Evolutionary conservation across 92 coral and sea anemone genomes (phyloP), one percentile per base, ranked within the genome.

Genomic region (Anthopleura xanthogrammica): DNA sequence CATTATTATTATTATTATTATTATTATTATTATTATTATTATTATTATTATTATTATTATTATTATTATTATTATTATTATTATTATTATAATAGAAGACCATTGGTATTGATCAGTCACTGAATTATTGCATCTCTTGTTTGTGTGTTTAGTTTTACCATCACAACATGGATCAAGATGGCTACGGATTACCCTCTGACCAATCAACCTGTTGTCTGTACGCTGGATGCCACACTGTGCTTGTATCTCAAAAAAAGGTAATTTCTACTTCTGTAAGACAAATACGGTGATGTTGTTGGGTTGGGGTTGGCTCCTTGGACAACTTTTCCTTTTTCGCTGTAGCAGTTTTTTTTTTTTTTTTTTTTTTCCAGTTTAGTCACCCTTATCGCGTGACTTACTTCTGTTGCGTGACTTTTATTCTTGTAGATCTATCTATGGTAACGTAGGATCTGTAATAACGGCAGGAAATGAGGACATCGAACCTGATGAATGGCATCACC

Each of bases 401-500:
- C 14, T 11, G 14, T 39, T 40, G 68, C 56, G 36, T n/a, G n/a
- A 68, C 23, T 60, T 41, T 19, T 23, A 20, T 12, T 66, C 22
- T 39, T 57, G 50, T 46, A 95, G 98, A 79, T 72, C 80, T 87
- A 85, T 95, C 81, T 87, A 90, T 75, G 98, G 98, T 41, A 89
- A 88, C 78, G 72, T 95, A 64, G 98, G 98, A 16, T 85, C 90
- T 6, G 92, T 75, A 23, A 83, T 86, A 12, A 86, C 87, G 2
- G 66, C 81, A 66, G 98, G 95, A 40, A 84, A 78, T 42, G 98
- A 94, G 78, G 76, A 83, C 29, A 85, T 95, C 54, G 98, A 95
- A 72, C 91, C 95, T 41, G 93, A 87, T n/a, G 92, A 95, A 83
- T 95, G 98, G 98, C 98, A 95, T 89, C 98, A 95, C 84, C 83